Evolutionary conservation across 2,113 vertebrate species (phyloP).

Genomic region (Scomber colias): DNA sequence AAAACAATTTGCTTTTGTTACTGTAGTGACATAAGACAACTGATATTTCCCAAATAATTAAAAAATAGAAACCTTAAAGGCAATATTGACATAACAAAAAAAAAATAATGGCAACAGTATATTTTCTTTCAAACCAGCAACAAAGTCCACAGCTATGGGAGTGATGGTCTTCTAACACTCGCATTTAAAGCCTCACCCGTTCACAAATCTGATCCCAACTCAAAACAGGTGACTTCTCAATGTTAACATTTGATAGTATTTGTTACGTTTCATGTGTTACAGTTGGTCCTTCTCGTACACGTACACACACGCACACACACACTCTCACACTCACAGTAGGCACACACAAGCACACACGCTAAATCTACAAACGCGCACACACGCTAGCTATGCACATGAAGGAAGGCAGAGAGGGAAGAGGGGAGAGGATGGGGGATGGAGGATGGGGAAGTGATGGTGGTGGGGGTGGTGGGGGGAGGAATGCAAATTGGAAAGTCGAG

Average conservation of each 20-base stretch:
- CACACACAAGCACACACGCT: conserved; percentile 63
- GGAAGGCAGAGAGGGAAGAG: conserved; percentile 63
- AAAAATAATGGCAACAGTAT: conserved; percentile 79
- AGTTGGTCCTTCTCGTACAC: conserved; percentile 79
- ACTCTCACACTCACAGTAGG: conserved; percentile 26
- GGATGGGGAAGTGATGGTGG: conserved; percentile 58
- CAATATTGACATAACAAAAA: conserved; percentile 78
- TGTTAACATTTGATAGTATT: conserved; percentile 76
- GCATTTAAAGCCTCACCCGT: conserved; percentile 58
- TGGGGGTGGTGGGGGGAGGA: conserved; percentile 6
- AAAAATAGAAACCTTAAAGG: conserved; percentile 72
- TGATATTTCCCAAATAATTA: conserved; percentile 59
- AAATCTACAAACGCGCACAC: conserved; percentile 73
- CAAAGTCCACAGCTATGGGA: conserved; percentile 68
- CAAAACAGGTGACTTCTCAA: conserved; percentile 62
- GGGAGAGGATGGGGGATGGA: neutral
- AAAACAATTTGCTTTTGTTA: conserved; percentile 60
- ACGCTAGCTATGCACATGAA: conserved; percentile 76
- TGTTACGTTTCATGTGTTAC: conserved; percentile 74
- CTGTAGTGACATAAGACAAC: conserved; percentile 74
- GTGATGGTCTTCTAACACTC: conserved; percentile 68
- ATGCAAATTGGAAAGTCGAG: conserved; percentile 54
- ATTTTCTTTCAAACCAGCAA: conserved; percentile 71
- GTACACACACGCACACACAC: conserved; percentile 68
- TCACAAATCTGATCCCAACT: conserved; percentile 58